Percentiles rank a stretch among this genome's conserved stretches.
Conservation (phyloP, 2,888 invertebrate species). For the Ceraclea dissimilis region DNA sequence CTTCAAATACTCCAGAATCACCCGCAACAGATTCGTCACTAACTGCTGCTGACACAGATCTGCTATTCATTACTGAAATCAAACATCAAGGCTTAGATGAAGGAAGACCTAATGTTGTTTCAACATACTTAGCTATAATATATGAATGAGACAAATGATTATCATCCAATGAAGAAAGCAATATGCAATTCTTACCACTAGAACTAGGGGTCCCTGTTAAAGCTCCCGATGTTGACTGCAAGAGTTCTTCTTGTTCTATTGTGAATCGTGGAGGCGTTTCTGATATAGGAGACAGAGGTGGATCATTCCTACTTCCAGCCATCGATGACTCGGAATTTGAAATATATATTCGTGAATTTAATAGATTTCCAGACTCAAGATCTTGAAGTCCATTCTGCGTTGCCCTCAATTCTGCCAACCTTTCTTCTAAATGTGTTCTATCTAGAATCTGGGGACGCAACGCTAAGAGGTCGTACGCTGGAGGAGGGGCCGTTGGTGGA, state of each 20-base stretch:
- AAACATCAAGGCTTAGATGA: too few species aligned
- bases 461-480: constrained; percentile 26
- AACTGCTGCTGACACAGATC: constrained; percentile 91
- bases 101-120: neutral
- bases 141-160: too few species aligned
- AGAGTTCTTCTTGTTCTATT: constrained; percentile 37
- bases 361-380: constrained; percentile 33
- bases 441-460: constrained; percentile 26
- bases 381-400: constrained; percentile 34
- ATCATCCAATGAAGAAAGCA: neutral
- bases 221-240: constrained; percentile 31
- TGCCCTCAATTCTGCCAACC: constrained; percentile 50
- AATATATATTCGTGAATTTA: constrained; percentile 8
- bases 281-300: constrained; percentile 76
- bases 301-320: constrained; percentile 32
- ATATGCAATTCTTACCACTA: constrained; percentile 48
- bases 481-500: constrained; percentile 26
- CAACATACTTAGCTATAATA: neutral
- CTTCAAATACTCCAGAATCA: constrained; percentile 88
- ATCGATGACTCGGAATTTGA: constrained; percentile 13
- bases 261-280: constrained; percentile 65
- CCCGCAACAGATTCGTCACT: constrained; percentile 97
- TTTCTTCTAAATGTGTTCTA: constrained; percentile 29
- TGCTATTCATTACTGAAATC: constrained; percentile 65
- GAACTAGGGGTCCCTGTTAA: constrained; percentile 41